phyloP scores from a whole-genome alignment of 2,888 invertebrate species.

The Charanyca ferruginea region DNA sequence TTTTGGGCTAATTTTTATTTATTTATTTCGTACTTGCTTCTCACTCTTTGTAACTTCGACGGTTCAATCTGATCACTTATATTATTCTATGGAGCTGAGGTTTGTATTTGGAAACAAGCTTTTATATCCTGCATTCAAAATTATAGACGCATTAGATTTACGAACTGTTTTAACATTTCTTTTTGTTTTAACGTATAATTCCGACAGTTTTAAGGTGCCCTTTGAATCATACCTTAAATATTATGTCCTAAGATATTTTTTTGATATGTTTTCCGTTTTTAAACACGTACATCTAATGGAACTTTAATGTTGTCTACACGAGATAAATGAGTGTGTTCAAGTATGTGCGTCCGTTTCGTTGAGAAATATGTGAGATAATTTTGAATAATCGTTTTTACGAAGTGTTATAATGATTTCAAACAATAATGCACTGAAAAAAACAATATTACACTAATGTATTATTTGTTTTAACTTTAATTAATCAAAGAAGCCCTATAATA shows the following conservation, averaged over 20 bases:
- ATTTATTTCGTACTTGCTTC: constrained; percentile 22
- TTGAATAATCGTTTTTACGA: constrained; percentile 11
- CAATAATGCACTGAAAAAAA: not conserved
- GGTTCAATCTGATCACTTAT: constrained; percentile 35
- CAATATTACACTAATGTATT: not conserved
- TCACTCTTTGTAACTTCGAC: constrained; percentile 17
- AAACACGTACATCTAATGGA: constrained; percentile 16
- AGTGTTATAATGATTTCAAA: constrained; percentile 23
- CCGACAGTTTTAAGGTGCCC: not conserved
- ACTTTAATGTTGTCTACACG: constrained; percentile 21
- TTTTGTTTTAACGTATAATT: constrained; percentile 10
- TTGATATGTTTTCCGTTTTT: not conserved
- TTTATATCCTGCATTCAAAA: constrained; percentile 37
- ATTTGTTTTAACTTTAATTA: too few relatives aligned
- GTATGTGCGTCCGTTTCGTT: constrained; percentile 32
- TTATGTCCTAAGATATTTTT: not conserved
- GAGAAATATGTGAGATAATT: constrained; percentile 38
- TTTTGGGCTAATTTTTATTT: constrained; percentile 17
- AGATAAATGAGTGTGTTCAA: constrained; percentile 47
- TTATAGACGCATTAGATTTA: constrained; percentile 33
- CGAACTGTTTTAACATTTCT: not conserved
- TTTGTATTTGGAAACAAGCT: constrained; percentile 42
- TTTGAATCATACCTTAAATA: constrained; percentile 19
- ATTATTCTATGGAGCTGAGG: constrained; percentile 38
- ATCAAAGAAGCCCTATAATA: too few relatives aligned